Percentiles rank a stretch among this genome's conserved stretches.
Evolutionary conservation across 2,888 invertebrate genomes (phyloP).

Genomic region (Tortrix viridana): DNA sequence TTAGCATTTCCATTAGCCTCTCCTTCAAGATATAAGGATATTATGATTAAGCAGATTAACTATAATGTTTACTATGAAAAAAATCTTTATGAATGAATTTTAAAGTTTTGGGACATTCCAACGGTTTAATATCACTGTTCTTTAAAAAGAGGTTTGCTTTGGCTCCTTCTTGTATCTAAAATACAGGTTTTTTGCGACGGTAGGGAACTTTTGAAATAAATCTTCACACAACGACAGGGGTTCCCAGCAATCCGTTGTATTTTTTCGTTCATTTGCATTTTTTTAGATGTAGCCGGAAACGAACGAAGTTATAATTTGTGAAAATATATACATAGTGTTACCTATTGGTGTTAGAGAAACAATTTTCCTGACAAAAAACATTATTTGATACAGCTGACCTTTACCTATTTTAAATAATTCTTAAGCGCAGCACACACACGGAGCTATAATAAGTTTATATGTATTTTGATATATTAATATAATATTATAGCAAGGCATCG

Average conservation of each 20-base stretch:
- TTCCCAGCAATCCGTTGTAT: slow-evolving; percentile 58
- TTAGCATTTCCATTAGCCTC: background rate
- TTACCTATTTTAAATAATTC: too few species aligned
- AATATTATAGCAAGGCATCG: too few species aligned
- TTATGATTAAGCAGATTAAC: background rate
- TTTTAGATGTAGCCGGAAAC: background rate
- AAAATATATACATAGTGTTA: too few species aligned
- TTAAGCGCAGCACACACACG: too few species aligned
- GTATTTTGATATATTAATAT: too few species aligned
- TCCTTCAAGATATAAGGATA: background rate
- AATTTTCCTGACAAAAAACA: too few species aligned
- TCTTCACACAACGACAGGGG: slow-evolving; percentile 63
- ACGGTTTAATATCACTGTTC: background rate
- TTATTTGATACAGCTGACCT: too few species aligned
- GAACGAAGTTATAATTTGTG: too few species aligned
- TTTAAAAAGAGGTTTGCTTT: background rate
- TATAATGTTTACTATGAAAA: background rate
- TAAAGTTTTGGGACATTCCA: too few species aligned
- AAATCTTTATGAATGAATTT: too few species aligned
- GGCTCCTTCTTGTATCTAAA: slow-evolving; percentile 2
- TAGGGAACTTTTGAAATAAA: slow-evolving; percentile 74
- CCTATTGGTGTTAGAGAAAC: too few species aligned
- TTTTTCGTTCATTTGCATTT: slow-evolving; percentile 45
- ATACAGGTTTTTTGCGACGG: slow-evolving; percentile 38
- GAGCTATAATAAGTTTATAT: too few species aligned